Percentiles rank a stretch among this genome's conserved stretches.
phyloP scores from a whole-genome alignment of 2,113 vertebrate species.

The Cyphomyrus discorhynchus region DNA sequence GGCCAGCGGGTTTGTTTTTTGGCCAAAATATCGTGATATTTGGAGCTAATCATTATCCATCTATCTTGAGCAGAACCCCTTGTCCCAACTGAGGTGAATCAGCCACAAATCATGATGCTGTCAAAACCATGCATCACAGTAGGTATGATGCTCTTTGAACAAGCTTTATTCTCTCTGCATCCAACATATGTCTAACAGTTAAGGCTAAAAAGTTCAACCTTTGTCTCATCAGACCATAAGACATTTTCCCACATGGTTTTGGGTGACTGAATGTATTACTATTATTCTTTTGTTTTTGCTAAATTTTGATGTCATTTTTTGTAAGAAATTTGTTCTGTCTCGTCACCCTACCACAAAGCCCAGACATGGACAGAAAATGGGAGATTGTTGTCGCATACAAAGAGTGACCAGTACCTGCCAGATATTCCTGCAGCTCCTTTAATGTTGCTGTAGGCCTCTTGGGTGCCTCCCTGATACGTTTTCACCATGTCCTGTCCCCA shows the following conservation, averaged over 20 bases:
- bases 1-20: not conserved
- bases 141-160: not conserved
- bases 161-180: not conserved
- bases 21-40: not conserved
- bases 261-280: not conserved
- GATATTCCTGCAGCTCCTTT: not conserved
- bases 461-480: not conserved
- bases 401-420: not conserved
- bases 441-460: not conserved
- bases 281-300: not conserved
- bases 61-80: not conserved
- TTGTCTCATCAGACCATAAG: not conserved
- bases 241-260: not conserved
- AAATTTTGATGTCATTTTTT: not conserved
- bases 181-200: not conserved
- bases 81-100: not conserved
- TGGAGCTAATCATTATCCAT: not conserved
- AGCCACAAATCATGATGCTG: not conserved
- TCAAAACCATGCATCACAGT: not conserved
- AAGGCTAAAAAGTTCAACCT: not conserved
- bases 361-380: not conserved
- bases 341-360: not conserved
- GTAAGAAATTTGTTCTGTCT: not conserved
- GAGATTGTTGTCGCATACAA: not conserved
- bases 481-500: not conserved